Evolutionary conservation across 2,888 invertebrate species (phyloP).

Genomic region (Drosophila tripunctata): DNA sequence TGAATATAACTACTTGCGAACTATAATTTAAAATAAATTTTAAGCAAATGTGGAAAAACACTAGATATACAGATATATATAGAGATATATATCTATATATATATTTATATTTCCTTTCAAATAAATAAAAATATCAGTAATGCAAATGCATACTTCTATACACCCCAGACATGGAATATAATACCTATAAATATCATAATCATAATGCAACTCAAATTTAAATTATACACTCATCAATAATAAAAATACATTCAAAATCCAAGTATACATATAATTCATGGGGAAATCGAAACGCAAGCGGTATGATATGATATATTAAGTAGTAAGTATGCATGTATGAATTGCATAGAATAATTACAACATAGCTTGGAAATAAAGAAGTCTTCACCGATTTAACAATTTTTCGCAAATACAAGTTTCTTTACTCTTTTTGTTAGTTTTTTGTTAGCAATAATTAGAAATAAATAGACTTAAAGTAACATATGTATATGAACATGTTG

Average conservation of each 20-base stretch:
- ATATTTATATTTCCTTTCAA: too few species aligned
- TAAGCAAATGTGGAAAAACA: too few species aligned
- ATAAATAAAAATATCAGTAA: too few species aligned
- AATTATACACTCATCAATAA: too few species aligned
- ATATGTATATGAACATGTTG: too few species aligned
- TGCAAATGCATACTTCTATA: too few species aligned
- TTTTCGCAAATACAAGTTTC: not conserved
- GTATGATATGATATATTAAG: constrained; percentile 4
- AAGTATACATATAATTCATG: too few species aligned
- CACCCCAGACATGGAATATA: too few species aligned
- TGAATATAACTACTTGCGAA: too few species aligned
- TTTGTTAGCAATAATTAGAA: not conserved
- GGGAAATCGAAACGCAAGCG: constrained; percentile 25
- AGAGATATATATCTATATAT: too few species aligned
- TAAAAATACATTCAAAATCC: not conserved
- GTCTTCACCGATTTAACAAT: constrained; percentile 54
- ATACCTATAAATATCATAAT: not conserved
- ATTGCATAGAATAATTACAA: not conserved
- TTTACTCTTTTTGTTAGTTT: constrained; percentile 1
- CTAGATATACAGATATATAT: too few species aligned
- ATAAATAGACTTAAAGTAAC: constrained; percentile 8
- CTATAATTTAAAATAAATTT: too few species aligned
- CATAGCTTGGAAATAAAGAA: constrained; percentile 33
- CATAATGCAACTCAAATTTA: not conserved
- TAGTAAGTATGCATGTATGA: not conserved